Base-by-base conservation (phyloP, 2,888 invertebrate species). In the Teleiodes luculella region DNA sequence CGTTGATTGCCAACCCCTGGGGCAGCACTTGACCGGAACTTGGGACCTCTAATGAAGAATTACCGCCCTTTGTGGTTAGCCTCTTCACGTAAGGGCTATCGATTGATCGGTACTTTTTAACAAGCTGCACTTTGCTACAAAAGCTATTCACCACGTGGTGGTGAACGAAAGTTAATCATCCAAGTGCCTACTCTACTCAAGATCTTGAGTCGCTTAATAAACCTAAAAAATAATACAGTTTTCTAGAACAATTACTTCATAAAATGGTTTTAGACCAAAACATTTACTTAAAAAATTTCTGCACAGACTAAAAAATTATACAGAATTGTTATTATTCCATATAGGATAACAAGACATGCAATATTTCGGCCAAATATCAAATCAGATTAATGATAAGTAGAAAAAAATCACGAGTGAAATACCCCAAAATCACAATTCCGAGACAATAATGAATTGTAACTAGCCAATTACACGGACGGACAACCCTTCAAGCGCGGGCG, bases 391-490 rank as follows among this genome's bases (percentile, higher is more conserved):
- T 4, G 3, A 24, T 24, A 24, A 6, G 24, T 24, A 24, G 24
- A 24, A 39, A 41, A 11, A 11, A 1, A 10, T 3, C 37, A 43
- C 14, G 16, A 45, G 64, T 58, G 54, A 70, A 74, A 70, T 65
- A 66, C 61, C 66, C 61, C 76, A 74, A 80, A 78, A 81, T 76
- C 78, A 76, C 74, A 66, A 68, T 65, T 66, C 62, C 65, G 65
- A 64, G 63, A 70, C 71, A 72, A 78, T 87, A 88, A 88, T 89
- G 88, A 88, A 85, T 86, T 81, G 84, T 84, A 85, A 86, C 83
- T 81, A 78, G 80, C 75, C 87, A 87, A 88, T 89, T 86, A 88
- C 80, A 82, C 76, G 84, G 78, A 50, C 74, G 76, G 74, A 63
- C 79, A 88, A 89, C 88, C 88, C 88, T 88, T 88, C 85, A 76